Base-by-base conservation (phyloP, 2,113 vertebrate genomes). In the Pleuronectes platessa region DNA sequence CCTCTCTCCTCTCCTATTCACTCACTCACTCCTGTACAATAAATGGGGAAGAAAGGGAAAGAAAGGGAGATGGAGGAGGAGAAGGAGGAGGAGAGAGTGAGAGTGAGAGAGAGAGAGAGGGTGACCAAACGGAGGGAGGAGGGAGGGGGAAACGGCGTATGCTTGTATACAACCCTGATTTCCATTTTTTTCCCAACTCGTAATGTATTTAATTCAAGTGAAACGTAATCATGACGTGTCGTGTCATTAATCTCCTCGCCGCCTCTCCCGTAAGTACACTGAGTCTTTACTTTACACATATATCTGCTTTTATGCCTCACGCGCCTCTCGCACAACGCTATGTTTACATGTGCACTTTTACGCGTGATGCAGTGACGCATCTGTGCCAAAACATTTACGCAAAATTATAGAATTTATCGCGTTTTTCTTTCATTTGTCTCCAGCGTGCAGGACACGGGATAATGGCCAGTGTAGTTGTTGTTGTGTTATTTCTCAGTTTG, bases 131-230 rank as follows among this genome's bases (percentile, higher is more conserved):
- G 88, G 92, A 91, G 93, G 90, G 93, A 90, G 92, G 86, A 89
- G 88, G 92, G 86, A 92, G 91, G 92, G 93, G 92, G 93, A 88
- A 93, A 90, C 92, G 89, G 92, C 93, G 93, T 94, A 94, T 93
- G 94, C 93, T 95, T 94, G 94, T 95, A 95, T 94, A 94, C 93
- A 94, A 94, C 92, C 92, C 90, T 90, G 90, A 93, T 93, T 93
- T 93, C 92, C 93, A 94, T 95, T 94, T 94, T 94, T 93, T 93
- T 89, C 92, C 92, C 93, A 94, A 94, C 94, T 94, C 94, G 93
- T 95, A 95, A 95, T 95, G 94, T 95, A 94, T 95, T 95, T 95
- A 95, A 95, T 95, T 95, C 94, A 93, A 94, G 93, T 94, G 93
- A 93, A 94, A 95, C 94, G 94, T 94, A 95, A 95, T 94, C 94